Evolutionary conservation across 2,888 invertebrate genomes (phyloP), one percentile per base, ranked within the genome.

Genomic region (Salpingus planirostris): DNA sequence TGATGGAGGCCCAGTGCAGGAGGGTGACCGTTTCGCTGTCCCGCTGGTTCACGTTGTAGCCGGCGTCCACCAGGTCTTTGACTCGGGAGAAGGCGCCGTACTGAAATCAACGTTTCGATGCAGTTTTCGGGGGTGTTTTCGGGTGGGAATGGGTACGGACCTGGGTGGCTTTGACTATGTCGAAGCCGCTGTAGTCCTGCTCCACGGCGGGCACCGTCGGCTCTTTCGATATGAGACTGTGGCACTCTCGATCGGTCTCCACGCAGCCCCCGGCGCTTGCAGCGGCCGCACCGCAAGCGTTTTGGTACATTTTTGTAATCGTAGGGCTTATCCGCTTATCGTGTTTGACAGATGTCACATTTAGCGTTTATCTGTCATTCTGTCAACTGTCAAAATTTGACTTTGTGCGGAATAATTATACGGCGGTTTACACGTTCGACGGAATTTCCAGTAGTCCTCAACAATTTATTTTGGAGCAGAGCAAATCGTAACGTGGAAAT

Each of bases 1-100:
- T 98, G 57, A 98, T 98, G 11, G 97, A 87, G 21, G 97, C 97
- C 98, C 98, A 98, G 64, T 98, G 98, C n/a, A 98, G 69, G 29
- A 98, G 68, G 2, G 95, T 93, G 32, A 98, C 96, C 27, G 92
- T 93, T 65, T 98, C 97, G 45, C 76, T 74, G 64, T 98, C 97
- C 25, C 91, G 83, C 58, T 87, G 81, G 65, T 96, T 96, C 8
- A 96, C 91, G 68, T 95, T 88, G 68, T 84, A 86, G 2, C 96
- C 96, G 21, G 80, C 80, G 55, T 96, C 93, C 3, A 97, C 75
- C 15, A 97, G 70, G 63, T 95, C 88, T 46, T 86, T 73, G 57
- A 82, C 77, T 65, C 84, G 71, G 56, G 78, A 78, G 57, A 88
- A 74, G 3, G 90, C 86, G 1, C 97, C 97, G 67, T 93, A 96